phyloP scores from a whole-genome alignment of 2,797 vertebrate genomes.

The Xenentodon cancila region DNA sequence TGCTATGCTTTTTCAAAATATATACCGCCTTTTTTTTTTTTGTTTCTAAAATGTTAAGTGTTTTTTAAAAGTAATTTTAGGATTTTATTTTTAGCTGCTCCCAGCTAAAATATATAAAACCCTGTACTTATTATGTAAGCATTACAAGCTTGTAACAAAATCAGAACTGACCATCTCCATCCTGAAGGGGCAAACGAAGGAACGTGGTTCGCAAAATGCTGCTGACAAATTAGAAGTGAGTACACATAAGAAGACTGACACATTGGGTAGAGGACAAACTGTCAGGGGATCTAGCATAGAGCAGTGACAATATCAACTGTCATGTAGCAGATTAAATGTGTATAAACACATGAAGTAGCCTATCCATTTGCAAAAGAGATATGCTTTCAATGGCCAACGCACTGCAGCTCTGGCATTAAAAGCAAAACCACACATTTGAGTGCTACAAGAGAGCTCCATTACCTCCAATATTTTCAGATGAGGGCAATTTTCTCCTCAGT shows the following conservation, averaged over 20 bases:
- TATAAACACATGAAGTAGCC: conserved; percentile 11
- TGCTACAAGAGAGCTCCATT: no score
- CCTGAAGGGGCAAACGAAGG: conserved; percentile 6
- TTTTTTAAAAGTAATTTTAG: no score
- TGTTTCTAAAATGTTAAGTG: no score
- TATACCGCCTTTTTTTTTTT: no score
- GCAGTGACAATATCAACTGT: conserved; percentile 18
- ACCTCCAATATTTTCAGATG: no score
- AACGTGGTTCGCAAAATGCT: conserved; percentile 26
- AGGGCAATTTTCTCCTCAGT: no score
- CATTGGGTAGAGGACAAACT: conserved; percentile 15
- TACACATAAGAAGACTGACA: conserved; percentile 32
- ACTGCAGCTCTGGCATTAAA: conserved; percentile 18
- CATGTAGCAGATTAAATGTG: conserved; percentile 25
- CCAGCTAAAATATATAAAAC: background rate
- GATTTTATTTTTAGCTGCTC: no score
- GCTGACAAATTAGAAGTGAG: conserved; percentile 39
- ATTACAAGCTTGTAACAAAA: conserved; percentile 4
- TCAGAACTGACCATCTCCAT: conserved; percentile 11
- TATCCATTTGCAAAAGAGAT: conserved; percentile 7
- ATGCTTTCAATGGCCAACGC: conserved; percentile 16
- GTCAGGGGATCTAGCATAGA: conserved; percentile 14
- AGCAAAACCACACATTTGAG: no score
- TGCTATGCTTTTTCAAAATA: no score
- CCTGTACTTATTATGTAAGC: background rate